Evolutionary conservation across 2,888 invertebrate genomes (phyloP).

Genomic region (Drosophila neutralis): DNA sequence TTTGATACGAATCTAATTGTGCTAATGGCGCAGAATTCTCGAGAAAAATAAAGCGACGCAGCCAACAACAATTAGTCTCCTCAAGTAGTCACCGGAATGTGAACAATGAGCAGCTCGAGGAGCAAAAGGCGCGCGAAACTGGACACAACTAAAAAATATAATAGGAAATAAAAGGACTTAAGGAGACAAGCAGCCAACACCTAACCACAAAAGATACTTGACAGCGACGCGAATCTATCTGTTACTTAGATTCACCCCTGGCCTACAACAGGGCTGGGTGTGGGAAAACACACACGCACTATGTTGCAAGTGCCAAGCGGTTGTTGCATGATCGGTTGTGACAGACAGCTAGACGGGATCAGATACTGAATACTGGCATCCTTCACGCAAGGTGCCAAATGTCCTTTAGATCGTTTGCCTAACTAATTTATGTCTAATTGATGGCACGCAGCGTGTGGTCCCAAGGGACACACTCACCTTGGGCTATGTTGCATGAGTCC

Average conservation of each 20-base stretch:
- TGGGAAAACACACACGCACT: constrained; percentile 47
- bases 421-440: constrained; percentile 69
- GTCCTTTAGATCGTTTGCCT: constrained; percentile 31
- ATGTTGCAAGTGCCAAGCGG: constrained; percentile 2
- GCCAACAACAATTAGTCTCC: constrained; percentile 62
- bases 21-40: constrained; percentile 78
- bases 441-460: constrained; percentile 62
- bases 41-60: constrained; percentile 47
- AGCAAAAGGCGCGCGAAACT: constrained; percentile 47
- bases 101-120: constrained; percentile 31
- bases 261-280: constrained; percentile 10
- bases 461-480: constrained; percentile 44
- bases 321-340: constrained; percentile 45
- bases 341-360: constrained; percentile 20
- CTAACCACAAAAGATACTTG: constrained; percentile 45
- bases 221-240: constrained; percentile 7
- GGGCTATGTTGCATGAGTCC: background rate
- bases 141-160: constrained; percentile 26
- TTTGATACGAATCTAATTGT: constrained; percentile 81
- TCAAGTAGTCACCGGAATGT: constrained; percentile 41
- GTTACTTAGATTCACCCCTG: constrained; percentile 29
- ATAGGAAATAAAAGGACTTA: constrained; percentile 1
- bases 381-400: constrained; percentile 43
- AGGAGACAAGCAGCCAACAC: constrained; percentile 30
- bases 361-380: background rate